Percentiles rank a stretch among this genome's conserved stretches.
Conservation (phyloP, 2,888 invertebrate genomes). For the Pheosia gnoma region DNA sequence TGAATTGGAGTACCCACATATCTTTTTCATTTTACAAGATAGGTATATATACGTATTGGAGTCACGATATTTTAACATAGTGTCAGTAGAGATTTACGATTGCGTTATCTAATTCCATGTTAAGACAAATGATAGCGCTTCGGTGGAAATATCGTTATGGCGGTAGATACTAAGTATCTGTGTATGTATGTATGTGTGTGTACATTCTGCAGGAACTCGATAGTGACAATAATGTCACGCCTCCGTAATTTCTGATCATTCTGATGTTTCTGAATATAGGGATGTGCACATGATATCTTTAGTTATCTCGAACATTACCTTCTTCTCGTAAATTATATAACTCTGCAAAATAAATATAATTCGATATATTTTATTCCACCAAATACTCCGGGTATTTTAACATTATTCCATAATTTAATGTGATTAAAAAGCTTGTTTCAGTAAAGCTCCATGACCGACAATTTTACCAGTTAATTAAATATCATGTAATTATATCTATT, state of each 20-base stretch:
- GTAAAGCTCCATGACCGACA: too few species aligned
- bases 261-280: slow-evolving; percentile 7
- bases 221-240: slow-evolving; percentile 16
- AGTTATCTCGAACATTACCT: slow-evolving; percentile 25
- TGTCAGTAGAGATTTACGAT: not conserved
- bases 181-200: slow-evolving; percentile 9
- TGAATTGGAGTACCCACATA: too few species aligned
- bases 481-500: not conserved
- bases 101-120: slow-evolving; percentile 1
- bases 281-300: slow-evolving; percentile 11
- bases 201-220: slow-evolving; percentile 17
- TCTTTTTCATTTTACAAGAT: too few species aligned
- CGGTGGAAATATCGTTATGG: slow-evolving; percentile 4
- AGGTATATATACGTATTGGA: too few species aligned
- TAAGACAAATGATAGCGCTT: not conserved
- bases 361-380: too few species aligned
- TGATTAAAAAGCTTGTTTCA: too few species aligned
- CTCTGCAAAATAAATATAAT: too few species aligned
- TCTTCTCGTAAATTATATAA: not conserved
- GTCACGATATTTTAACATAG: not conserved
- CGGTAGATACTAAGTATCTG: not conserved
- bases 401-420: too few species aligned
- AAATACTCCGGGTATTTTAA: too few species aligned
- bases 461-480: not conserved
- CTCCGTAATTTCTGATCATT: slow-evolving; percentile 19